phyloP scores from a whole-genome alignment of 2,113 vertebrate genomes.

The Sturnus vulgaris region DNA sequence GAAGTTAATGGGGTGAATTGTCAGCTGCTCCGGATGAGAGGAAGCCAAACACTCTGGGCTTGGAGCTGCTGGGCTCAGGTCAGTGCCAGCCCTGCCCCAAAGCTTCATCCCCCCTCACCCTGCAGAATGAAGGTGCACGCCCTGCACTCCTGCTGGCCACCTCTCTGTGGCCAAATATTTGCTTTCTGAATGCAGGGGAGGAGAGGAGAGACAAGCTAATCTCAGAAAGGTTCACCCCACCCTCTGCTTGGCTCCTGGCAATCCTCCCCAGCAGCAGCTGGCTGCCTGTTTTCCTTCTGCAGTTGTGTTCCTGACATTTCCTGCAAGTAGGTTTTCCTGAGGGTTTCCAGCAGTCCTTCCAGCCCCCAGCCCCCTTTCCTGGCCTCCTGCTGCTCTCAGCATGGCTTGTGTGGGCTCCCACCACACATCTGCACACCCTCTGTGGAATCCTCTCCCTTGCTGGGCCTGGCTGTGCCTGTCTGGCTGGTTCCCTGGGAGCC shows the following conservation, averaged over 20 bases:
- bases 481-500: no score
- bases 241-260: slow-evolving; percentile 9
- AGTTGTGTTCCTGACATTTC: neutral
- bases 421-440: neutral
- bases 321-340: neutral
- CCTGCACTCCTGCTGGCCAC: neutral
- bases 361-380: neutral
- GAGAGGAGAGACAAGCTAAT: neutral
- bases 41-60: accelerated
- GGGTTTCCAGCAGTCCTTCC: neutral
- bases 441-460: no score
- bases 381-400: neutral
- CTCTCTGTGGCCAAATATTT: neutral
- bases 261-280: slow-evolving; percentile 29
- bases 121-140: neutral
- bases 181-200: neutral
- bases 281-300: slow-evolving; percentile 1
- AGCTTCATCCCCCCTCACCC: neutral
- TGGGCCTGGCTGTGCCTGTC: neutral
- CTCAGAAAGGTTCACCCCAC: neutral
- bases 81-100: neutral
- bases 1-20: neutral
- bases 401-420: neutral
- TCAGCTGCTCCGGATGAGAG: neutral
- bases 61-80: neutral